Evolutionary conservation across 2,797 vertebrate species (phyloP).

Genomic region (Champsocephalus esox): DNA sequence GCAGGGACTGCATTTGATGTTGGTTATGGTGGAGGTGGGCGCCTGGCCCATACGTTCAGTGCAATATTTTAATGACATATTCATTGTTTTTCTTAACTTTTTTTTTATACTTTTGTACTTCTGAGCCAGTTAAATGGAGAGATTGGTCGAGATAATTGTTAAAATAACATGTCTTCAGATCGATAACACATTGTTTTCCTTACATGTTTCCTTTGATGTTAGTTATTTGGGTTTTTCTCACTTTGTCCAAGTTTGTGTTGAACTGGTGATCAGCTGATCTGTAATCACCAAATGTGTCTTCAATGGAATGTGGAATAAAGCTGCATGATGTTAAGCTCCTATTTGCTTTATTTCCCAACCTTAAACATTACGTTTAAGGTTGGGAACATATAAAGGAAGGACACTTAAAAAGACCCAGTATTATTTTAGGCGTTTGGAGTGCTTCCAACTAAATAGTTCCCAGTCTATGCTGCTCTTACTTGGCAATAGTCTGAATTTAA

Average conservation of each 20-base stretch:
- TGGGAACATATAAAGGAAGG: neutral
- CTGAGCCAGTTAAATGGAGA: conserved; percentile 48
- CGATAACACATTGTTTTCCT: conserved; percentile 43
- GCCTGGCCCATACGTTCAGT: conserved; percentile 61
- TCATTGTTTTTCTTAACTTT: conserved; percentile 64
- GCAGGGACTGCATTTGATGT: conserved; percentile 50
- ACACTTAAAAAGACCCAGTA: neutral
- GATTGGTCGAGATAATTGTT: conserved; percentile 41
- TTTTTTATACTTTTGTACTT: conserved; percentile 87
- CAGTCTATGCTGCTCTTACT: conserved; percentile 58
- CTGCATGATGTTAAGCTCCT: conserved; percentile 62
- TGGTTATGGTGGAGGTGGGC: conserved; percentile 33
- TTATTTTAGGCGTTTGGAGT: conserved; percentile 15
- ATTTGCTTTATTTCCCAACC: conserved; percentile 35
- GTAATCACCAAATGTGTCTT: conserved; percentile 49
- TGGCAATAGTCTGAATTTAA: conserved; percentile 63
- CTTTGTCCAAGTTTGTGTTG: conserved; percentile 54
- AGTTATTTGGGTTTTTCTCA: conserved; percentile 46
- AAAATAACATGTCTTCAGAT: conserved; percentile 20
- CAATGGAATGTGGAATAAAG: conserved; percentile 74
- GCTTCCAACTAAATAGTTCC: conserved; percentile 22
- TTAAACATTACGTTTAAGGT: neutral
- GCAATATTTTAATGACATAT: conserved; percentile 72
- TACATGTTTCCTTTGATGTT: conserved; percentile 28
- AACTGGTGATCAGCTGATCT: conserved; percentile 42